Evolutionary conservation across 1,140 invertebrate species (phyloP).

Genomic region (Trichoplusia ni): DNA sequence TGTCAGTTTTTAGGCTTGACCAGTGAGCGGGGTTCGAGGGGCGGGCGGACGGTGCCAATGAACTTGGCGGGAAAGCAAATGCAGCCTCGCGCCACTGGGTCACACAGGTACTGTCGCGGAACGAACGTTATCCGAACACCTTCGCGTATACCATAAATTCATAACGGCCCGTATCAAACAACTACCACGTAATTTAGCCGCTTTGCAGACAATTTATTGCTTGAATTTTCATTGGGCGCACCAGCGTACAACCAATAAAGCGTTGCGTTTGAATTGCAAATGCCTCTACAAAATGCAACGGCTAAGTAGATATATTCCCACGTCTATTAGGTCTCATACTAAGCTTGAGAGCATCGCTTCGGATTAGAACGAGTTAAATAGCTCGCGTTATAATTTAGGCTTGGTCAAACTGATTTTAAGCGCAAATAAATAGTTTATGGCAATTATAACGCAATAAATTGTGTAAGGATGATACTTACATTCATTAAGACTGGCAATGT

Average conservation of each 20-base stretch:
- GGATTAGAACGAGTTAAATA: constrained; percentile 36
- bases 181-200: constrained; percentile 43
- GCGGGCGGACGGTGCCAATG: constrained; percentile 60
- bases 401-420: constrained; percentile 35
- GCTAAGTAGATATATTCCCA: constrained; percentile 50
- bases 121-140: constrained; percentile 47
- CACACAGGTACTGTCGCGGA: constrained; percentile 62
- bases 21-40: constrained; percentile 42
- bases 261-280: constrained; percentile 56
- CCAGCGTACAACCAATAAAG: constrained; percentile 48
- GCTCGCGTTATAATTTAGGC: constrained; percentile 41
- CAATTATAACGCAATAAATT: constrained; percentile 51
- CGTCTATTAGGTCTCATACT: constrained; percentile 45
- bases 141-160: constrained; percentile 43
- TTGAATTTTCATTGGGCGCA: constrained; percentile 48
- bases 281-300: constrained; percentile 43
- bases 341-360: constrained; percentile 19
- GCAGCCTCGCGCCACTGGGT: constrained; percentile 64
- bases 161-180: constrained; percentile 38
- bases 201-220: constrained; percentile 48
- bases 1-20: constrained; percentile 65
- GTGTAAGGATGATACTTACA: constrained; percentile 52
- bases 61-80: constrained; percentile 72
- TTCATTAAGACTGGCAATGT: constrained; percentile 65
- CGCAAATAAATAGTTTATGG: constrained; percentile 36